Evolutionary conservation across 2,113 vertebrate species (phyloP), one percentile per base, ranked within the genome.

Genomic region (Rhea pennata): DNA sequence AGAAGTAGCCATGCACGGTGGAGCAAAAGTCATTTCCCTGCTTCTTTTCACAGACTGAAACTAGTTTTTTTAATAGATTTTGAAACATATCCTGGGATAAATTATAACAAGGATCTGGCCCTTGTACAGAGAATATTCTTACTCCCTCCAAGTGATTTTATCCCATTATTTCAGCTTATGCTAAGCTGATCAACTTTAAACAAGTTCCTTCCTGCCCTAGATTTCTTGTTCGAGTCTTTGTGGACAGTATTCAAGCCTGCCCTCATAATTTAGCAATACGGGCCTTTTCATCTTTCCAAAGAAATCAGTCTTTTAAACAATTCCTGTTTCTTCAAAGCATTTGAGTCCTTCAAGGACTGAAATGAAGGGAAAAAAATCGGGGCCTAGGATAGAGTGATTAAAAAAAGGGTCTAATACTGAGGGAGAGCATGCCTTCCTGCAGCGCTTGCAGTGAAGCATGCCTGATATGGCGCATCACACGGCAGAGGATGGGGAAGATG

Each of bases 381-480:
- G 23, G 24, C n/a, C n/a, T 23, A 36, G 50, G 44, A 48, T 4
- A 46, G 71, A 14, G 10, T 51, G 40, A 20, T 48, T 8, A 42
- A 5, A 36, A 64, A 46, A 61, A 50, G 22, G 12, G 42, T 10
- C 61, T 36, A 22, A 9, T 4, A 9, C 11, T 9, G 44, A 36
- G 26, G 64, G 31, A 74, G 20, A 23, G 10, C 26, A 31, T 19
- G 40, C 23, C 17, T 87, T 36, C 39, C 80, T 31, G 14, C 2
- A 19, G 33, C 9, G 3, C 21, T 20, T 22, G 36, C 77, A 19
- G 31, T 2, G 59, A 27, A 72, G 21, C 54, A 11, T 0, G 0
- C 16, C 70, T 24, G 59, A 27, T 2, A 8, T 2, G 27, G 56
- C 33, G 12, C 0, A 3, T 6, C 29, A 27, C 33, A 23, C 0